These are phyloP conservation scores for Melinaea marsaeus DNA, from an alignment of 2,888 invertebrate genomes.

Conservation along the genomic window DNA sequence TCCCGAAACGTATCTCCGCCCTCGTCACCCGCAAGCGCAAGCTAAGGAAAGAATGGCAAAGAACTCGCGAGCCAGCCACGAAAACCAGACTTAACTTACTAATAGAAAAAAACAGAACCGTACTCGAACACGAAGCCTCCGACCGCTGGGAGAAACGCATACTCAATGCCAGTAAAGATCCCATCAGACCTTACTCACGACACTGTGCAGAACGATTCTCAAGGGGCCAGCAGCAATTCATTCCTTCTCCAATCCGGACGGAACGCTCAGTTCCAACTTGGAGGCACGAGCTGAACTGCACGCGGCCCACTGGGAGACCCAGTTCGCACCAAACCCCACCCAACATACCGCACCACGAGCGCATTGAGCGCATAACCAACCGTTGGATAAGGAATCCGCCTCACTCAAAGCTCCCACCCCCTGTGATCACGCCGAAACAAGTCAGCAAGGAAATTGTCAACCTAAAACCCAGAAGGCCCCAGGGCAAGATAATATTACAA, in stretches of 20 bases:
- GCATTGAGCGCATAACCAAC: background rate
- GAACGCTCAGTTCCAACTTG: background rate
- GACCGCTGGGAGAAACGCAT: no score
- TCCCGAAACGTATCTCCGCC: no score
- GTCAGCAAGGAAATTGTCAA: background rate
- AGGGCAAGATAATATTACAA: slow-evolving; percentile 24
- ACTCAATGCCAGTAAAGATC: no score
- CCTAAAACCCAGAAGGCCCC: slow-evolving; percentile 20
- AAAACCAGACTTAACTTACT: no score
- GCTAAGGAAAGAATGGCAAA: no score
- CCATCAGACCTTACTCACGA: no score
- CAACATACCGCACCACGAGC: background rate
- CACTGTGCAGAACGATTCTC: background rate
- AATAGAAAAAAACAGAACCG: no score
- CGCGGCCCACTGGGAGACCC: background rate
- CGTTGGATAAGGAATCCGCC: background rate
- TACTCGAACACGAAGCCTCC: no score
- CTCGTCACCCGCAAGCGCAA: no score
- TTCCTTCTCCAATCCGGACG: background rate
- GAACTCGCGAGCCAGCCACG: no score
- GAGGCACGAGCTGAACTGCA: background rate
- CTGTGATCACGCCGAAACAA: background rate
- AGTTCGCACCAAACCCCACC: background rate
- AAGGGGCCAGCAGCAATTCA: background rate
- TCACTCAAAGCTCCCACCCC: background rate